Evolutionary conservation across 2,888 invertebrate genomes (phyloP), one percentile per base, ranked within the genome.

Genomic region (Ochropleura plecta): DNA sequence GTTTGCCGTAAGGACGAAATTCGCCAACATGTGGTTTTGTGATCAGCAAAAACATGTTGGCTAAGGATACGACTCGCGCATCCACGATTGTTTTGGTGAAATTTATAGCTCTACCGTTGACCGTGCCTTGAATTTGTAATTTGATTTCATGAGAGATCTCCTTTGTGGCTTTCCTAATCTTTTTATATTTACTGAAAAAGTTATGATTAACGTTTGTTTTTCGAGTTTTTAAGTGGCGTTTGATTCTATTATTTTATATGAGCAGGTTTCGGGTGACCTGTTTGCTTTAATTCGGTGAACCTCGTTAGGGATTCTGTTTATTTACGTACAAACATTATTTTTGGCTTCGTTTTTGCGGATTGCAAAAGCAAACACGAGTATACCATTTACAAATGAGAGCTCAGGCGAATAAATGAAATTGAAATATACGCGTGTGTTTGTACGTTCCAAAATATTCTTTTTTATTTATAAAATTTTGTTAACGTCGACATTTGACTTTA

Each of bases 121-220:
- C 86, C 91, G 91, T 92, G 93, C 81, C 88, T 89, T 89, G 94
- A 93, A 93, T 93, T 91, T 90, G 89, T 93, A 92, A 93, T 92
- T 91, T 85, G 87, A 90, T 90, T 92, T 91, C 86, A 89, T 88
- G 86, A 88, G 88, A 88, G 86, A 87, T 88, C 85, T 90, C 86
- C 87, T 88, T 89, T 87, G 88, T 68, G 88, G 88, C 84, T 89
- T 89, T 85, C 81, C 83, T 88, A 89, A 90, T 90, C 76, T 88
- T 89, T 89, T 88, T 87, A 79, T 83, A 30, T 73, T 59, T 70
- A 16, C 78, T 67, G 84, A 77, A 86, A 88, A 88, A 85, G 85
- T 87, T 86, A 84, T 83, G 74, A 86, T 86, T 84, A 84, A 79
- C 82, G 78, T 82, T 88, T 85, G 84, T 88, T 85, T 67, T 76